Evolutionary conservation across 2,797 vertebrate genomes (phyloP).

Genomic region (Acanthornis magna): DNA sequence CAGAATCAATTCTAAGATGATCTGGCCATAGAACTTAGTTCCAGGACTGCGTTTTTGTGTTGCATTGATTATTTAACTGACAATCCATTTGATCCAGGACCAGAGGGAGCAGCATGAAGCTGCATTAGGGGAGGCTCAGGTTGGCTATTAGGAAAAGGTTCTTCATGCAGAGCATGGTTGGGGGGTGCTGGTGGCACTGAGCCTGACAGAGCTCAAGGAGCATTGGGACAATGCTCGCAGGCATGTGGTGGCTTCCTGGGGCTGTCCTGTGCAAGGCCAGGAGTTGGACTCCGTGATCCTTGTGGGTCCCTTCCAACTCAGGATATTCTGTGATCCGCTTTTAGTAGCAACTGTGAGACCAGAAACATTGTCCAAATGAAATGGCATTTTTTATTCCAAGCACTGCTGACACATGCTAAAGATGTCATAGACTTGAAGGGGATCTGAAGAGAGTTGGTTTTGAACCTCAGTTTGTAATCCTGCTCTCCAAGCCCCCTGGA

Average conservation of each 20-base stretch:
- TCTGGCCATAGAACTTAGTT: not conserved
- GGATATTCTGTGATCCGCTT: not conserved
- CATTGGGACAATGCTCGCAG: not conserved
- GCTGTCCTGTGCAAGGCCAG: not conserved
- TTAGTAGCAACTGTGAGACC: not conserved
- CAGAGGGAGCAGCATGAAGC: not conserved
- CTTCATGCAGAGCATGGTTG: fast-evolving
- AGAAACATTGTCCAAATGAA: not conserved
- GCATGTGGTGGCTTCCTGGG: not conserved
- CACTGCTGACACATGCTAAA: not conserved
- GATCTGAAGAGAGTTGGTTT: not conserved
- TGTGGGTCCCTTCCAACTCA: not conserved
- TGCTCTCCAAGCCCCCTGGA: not conserved
- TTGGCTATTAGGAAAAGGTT: not conserved
- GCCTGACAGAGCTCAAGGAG: not conserved
- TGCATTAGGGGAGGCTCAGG: not conserved
- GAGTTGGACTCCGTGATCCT: not conserved
- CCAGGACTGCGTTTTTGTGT: not conserved
- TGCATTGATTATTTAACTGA: not conserved
- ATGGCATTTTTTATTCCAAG: not conserved
- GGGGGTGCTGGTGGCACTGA: not conserved
- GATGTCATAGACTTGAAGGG: not conserved
- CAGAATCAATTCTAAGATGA: not conserved
- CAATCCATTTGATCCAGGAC: not conserved
- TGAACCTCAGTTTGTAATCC: not conserved